These are phyloP conservation scores for Catotricha subobsoleta DNA, from an alignment of 2,888 invertebrate species.

Conservation along the genomic window DNA sequence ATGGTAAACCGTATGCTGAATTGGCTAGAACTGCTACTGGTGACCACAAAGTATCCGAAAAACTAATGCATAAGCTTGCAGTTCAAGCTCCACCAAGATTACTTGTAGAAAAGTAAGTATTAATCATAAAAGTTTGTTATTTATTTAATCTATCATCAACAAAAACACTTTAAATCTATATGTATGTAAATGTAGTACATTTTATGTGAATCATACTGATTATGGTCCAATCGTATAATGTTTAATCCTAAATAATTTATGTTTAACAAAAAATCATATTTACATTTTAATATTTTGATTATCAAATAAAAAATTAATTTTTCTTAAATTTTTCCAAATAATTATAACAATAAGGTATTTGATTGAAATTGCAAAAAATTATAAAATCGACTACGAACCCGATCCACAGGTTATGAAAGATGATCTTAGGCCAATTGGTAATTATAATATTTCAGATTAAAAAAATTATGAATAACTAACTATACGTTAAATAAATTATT, in stretches of 20 bases:
- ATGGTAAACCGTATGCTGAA: conserved; percentile 84
- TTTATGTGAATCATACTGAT: too few relatives aligned
- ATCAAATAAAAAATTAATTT: too few relatives aligned
- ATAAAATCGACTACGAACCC: conserved; percentile 85
- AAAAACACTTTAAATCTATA: too few relatives aligned
- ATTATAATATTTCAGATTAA: too few relatives aligned
- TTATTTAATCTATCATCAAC: not conserved
- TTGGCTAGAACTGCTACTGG: conserved; percentile 77
- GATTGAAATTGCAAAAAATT: conserved; percentile 91
- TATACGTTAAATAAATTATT: not conserved
- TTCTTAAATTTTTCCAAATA: too few relatives aligned
- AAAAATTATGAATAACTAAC: too few relatives aligned
- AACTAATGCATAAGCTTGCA: conserved; percentile 81
- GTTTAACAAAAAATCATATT: too few relatives aligned
- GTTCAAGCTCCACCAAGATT: conserved; percentile 91
- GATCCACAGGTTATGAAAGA: conserved; percentile 82
- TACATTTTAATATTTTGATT: too few relatives aligned
- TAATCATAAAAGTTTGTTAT: not conserved
- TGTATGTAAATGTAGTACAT: too few relatives aligned
- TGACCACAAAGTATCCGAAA: conserved; percentile 74
- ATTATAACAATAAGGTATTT: conserved; percentile 39
- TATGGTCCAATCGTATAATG: too few relatives aligned
- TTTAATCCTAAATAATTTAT: too few relatives aligned
- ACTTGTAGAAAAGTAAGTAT: conserved; percentile 63
- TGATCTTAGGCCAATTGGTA: conserved; percentile 33